Base-by-base conservation (phyloP, 2,888 invertebrate species). In the Atethmia centrago region DNA sequence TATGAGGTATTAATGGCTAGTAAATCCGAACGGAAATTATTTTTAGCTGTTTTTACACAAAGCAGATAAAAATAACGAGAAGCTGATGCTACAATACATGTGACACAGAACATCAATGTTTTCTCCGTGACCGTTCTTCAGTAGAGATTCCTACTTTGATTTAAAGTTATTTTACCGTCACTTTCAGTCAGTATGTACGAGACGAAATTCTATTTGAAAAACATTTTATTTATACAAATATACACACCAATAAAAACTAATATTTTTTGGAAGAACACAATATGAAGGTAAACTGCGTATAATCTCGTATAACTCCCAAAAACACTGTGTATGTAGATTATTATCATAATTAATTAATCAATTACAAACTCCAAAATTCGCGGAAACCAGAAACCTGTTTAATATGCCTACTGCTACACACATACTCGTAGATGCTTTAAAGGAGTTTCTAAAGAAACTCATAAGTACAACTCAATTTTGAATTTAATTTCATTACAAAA, bases 401-500 rank as follows among this genome's bases (percentile, higher is more conserved):
- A 56, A 56, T 36, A 16, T 16, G 40, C 40, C 21, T 47, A 40
- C 36, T 36, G 7, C 16, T 36, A 36, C 7, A 36, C 36, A 4
- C 4, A 36, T 16, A 51, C 45, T 47, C 31, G 49, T 45, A 40
- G 56, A 81, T 66, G n/a, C 2, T 45, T 45, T 58, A 40, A 28
- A 49, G 8, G 28, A 66, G n/a, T 74, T 65, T 28, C 16, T 9
- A 58, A 73, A 73, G 59, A 68, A 71, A 71, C 53, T 71, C 56
- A 28, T 58, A 42, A 42, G 42, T 42, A 58, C 19, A 68, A 82
- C 68, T 58, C 40, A 64, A 78, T 78, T 73, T 71, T 53, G 40
- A 74, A 78, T 71, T 40, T 74, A 82, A 82, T 73, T 82, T 71
- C 28, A 36, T 58, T 59, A 68, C 64, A 65, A 73, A 70, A 82